phyloP scores from a whole-genome alignment of 1,140 invertebrate species.

The Nautilus pompilius region DNA sequence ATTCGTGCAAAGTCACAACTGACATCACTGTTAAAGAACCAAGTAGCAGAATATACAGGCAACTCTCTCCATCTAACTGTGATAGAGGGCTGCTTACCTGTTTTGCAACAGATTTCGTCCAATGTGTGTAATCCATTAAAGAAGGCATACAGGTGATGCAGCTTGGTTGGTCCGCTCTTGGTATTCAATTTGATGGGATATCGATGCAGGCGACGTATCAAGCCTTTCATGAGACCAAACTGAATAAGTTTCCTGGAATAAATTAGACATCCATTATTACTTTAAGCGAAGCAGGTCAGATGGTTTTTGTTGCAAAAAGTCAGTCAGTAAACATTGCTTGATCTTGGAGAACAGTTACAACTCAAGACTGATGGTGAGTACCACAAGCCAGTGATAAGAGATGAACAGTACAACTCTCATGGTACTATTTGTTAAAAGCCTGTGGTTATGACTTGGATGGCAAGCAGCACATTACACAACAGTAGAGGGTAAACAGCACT shows the following conservation, averaged over 20 bases:
- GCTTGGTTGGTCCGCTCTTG: constrained; percentile 3
- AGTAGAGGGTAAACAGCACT: too few relatives aligned
- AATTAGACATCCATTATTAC: too few relatives aligned
- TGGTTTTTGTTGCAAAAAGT: too few relatives aligned
- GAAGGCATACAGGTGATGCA: constrained; percentile 57
- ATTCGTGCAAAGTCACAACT: not conserved
- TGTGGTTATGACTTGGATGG: too few relatives aligned
- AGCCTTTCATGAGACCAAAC: constrained; percentile 82
- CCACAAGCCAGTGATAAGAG: too few relatives aligned
- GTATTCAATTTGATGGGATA: constrained; percentile 49
- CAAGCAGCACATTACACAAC: too few relatives aligned
- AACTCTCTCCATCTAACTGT: not conserved
- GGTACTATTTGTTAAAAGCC: too few relatives aligned
- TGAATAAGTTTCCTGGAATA: constrained; percentile 74
- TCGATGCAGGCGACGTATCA: constrained; percentile 81
- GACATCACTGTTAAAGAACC: not conserved
- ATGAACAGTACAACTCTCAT: too few relatives aligned
- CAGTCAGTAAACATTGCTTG: too few relatives aligned
- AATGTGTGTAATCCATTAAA: constrained; percentile 78
- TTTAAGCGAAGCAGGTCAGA: too few relatives aligned
- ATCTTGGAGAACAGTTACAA: too few relatives aligned
- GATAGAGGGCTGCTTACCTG: constrained; percentile 55
- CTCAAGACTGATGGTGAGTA: too few relatives aligned
- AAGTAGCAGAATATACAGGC: not conserved
- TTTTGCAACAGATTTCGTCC: constrained; percentile 86